Evolutionary conservation across 1,140 invertebrate species (phyloP), one percentile per base, ranked within the genome.

Genomic region (Pseudachorutes palmiensis): DNA sequence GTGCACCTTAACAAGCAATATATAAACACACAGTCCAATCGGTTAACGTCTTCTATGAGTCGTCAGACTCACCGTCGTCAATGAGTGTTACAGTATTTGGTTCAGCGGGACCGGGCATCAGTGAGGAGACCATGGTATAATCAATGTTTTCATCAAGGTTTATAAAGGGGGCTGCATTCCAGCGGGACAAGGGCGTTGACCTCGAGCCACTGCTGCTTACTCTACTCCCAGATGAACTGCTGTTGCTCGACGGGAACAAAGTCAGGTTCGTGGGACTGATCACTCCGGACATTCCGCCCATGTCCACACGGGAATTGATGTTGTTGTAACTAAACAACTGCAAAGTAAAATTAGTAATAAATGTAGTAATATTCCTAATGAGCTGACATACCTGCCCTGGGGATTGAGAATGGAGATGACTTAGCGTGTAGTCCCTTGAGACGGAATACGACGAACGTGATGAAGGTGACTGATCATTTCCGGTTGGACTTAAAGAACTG

Each of bases 281-380:
- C 71, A 92, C 89, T 58, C 90, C 91, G 74, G 82, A 83, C 72
- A 88, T 84, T 71, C 81, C 51, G 12, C 26, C 26, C 33, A 63
- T 41, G 26, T 32, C 81, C 59, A 80, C 83, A 75, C 89, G 88
- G 60, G 88, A 87, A 75, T 87, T 84, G 79, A 87, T 88, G 76
- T 82, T 88, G 62, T 88, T 86, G 79, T 92, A 96, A 72, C 89
- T 92, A 81, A 94, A 92, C 68, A 96, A 85, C 92, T 95, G 83
- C 59, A 61, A 63, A 65, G 31, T 5, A 65, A 45, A 60, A 24
- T 30, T 2, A 70, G 67, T 58, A 49, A 29, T 65, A 5, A 62
- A 14, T 62, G 14, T 22, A 62, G 24, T 12, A 12, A 33, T 19
- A 9, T 19, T 41, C 5, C 22, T 2, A 62, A n/a, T 33, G 2